Conservation (phyloP, 2,888 invertebrate species). For the Bombylius discolor region DNA sequence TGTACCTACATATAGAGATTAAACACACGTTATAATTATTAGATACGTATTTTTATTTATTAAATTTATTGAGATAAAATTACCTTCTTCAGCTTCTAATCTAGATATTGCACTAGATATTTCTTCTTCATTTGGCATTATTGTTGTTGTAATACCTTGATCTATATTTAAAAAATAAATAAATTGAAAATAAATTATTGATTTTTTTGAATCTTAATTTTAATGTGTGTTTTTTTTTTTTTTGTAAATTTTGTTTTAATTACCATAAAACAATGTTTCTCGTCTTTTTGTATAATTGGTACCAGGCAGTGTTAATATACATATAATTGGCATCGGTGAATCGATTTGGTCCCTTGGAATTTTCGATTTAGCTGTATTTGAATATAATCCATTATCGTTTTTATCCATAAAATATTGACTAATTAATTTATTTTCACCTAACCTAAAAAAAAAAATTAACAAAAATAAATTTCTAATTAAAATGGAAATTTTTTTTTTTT, state of each 20-base stretch:
- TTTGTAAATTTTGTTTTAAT: slow-evolving; percentile 17
- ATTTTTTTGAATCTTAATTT: no score
- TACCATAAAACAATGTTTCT: slow-evolving; percentile 38
- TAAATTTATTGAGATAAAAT: no score
- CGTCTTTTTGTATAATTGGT: slow-evolving; percentile 37
- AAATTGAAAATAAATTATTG: no score
- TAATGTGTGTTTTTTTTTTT: not conserved
- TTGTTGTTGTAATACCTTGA: slow-evolving; percentile 11
- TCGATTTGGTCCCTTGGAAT: slow-evolving; percentile 34
- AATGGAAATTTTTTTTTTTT: no score
- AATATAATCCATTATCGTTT: slow-evolving; percentile 33
- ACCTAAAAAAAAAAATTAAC: not conserved
- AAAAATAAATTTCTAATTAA: not conserved
- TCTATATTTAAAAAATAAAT: not conserved
- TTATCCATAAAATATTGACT: slow-evolving; percentile 32
- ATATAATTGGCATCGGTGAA: slow-evolving; percentile 37
- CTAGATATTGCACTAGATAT: slow-evolving; percentile 11
- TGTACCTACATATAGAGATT: no score
- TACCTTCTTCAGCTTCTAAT: slow-evolving; percentile 9
- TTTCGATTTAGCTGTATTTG: slow-evolving; percentile 33
- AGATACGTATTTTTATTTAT: no score
- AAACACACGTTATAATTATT: no score
- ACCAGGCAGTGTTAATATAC: slow-evolving; percentile 36
- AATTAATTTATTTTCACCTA: not conserved
- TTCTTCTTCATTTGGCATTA: slow-evolving; percentile 9